phyloP scores from a whole-genome alignment of 2,113 vertebrate species.

The Murina feae region DNA sequence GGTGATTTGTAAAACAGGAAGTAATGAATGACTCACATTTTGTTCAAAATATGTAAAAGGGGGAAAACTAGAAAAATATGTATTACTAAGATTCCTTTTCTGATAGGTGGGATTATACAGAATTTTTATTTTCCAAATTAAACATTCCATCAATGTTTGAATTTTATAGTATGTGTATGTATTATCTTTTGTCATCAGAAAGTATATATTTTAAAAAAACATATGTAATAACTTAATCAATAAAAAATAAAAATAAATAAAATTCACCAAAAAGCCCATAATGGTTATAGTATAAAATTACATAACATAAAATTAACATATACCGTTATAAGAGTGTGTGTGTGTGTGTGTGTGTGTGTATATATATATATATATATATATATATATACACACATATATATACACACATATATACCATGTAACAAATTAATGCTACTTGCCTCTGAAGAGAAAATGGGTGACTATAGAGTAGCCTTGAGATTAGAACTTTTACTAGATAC shows the following conservation, averaged over 20 bases:
- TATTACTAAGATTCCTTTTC: slow-evolving; percentile 21
- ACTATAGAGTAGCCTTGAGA: not conserved
- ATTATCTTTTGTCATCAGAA: not conserved
- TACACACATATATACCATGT: not conserved
- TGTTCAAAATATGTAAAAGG: not conserved
- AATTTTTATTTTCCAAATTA: slow-evolving; percentile 9
- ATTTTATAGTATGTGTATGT: not conserved
- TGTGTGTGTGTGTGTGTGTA: too few relatives aligned
- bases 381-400: too few relatives aligned
- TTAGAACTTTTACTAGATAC: not conserved
- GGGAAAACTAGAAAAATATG: not conserved
- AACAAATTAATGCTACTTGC: not conserved
- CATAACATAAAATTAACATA: not conserved
- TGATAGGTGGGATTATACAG: not conserved
- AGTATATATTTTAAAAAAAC: not conserved
- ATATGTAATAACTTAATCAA: too few relatives aligned
- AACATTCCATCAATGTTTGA: not conserved
- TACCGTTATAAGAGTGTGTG: not conserved
- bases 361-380: too few relatives aligned
- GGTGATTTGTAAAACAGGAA: not conserved
- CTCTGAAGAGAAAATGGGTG: not conserved
- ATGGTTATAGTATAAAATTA: not conserved
- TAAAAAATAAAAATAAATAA: too few relatives aligned
- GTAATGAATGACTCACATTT: not conserved
- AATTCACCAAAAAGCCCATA: not conserved